Conservation (phyloP, 2,113 vertebrate genomes). For the Elephantulus edwardii region DNA sequence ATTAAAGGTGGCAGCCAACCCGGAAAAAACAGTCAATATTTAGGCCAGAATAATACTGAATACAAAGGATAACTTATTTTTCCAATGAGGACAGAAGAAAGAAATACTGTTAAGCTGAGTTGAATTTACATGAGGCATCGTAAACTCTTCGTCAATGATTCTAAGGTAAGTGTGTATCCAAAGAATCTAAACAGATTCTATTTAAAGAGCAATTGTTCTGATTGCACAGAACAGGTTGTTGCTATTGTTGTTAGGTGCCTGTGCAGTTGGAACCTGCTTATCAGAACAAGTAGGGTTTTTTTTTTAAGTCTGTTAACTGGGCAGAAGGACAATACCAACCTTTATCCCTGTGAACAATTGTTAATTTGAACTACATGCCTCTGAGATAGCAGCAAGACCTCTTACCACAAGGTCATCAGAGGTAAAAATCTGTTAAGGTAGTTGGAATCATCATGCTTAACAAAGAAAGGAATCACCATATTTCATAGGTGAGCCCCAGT, state of each 20-base stretch:
- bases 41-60: not conserved
- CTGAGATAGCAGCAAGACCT: too few species aligned
- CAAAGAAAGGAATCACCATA: not conserved
- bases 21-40: not conserved
- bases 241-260: too few species aligned
- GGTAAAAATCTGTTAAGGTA: too few species aligned
- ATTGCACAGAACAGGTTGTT: not conserved
- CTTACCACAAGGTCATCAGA: too few species aligned
- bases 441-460: not conserved
- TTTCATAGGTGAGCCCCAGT: not conserved
- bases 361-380: too few species aligned
- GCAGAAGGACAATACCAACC: too few species aligned
- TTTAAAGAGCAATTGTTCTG: not conserved
- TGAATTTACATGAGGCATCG: not conserved
- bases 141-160: not conserved
- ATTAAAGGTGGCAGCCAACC: not conserved
- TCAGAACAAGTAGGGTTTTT: too few species aligned
- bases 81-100: not conserved
- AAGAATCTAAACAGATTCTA: not conserved
- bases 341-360: too few species aligned
- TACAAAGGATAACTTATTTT: not conserved
- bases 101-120: not conserved
- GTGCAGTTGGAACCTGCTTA: too few species aligned
- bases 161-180: not conserved
- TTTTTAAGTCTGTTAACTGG: too few species aligned